Evolutionary conservation across 2,113 vertebrate genomes (phyloP), one percentile per base, ranked within the genome.

Genomic region (Paraplagusia blochii): DNA sequence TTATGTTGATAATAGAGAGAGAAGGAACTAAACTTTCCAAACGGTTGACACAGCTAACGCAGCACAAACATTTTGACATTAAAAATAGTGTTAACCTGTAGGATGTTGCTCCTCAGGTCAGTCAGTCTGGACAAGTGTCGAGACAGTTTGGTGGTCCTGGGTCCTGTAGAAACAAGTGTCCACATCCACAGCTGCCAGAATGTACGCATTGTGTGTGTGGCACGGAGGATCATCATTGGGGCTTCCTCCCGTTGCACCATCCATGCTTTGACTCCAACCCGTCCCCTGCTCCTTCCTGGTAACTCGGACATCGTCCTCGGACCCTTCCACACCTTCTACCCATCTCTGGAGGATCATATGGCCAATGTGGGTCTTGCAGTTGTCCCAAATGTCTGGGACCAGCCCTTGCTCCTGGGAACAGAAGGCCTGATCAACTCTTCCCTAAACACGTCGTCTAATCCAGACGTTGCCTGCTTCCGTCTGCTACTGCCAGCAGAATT

Each of bases 291-390:
- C 45, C 88, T 98, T 5, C 90, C 91, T 0, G 96, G 97, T 7
- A 98, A 99, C 70, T 58, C 74, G 9, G 85, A 77, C 3, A 79
- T 94, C 38, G 95, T 90, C 12, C 89, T 99, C 63, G 95, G 92
- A 16, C 96, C 96, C 39, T 98, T 92, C 85, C 95, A 99, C 76
- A 95, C 93, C 0, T 89, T 96, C 59, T 99, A 99, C 45, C 95
- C 96, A 6, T 90, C 91, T 89, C 85, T 99, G 44, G 97, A 99
- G 77, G 97, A 99, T 48, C 94, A 99, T 72, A 99, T 99, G 97
- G 97, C 92, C 72, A 91, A 87, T 6, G 92, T 90, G 10, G 97
- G 97, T 12, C 87, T 99, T 49, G 97, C 97, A 1, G 95, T 97
- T 0, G 88, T 99, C 57, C 97, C 97, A 1, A 96, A 94, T 63